Evolutionary conservation across 2,888 invertebrate genomes (phyloP).

Genomic region (Luperina nickerlii): DNA sequence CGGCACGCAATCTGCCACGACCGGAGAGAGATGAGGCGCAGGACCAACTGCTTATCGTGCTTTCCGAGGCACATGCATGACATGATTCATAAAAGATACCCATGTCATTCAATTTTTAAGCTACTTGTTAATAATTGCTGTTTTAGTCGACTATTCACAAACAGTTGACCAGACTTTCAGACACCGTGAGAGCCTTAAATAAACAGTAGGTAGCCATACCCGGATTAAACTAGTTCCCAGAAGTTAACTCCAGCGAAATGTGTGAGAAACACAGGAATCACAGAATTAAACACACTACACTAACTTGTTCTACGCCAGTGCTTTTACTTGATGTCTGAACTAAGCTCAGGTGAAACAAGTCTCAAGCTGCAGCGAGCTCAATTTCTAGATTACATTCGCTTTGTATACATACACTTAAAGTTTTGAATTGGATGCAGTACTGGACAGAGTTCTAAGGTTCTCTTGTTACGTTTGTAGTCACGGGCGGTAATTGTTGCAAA

Average conservation of each 20-base stretch:
- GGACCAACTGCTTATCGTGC: not conserved
- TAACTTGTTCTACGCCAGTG: constrained; percentile 47
- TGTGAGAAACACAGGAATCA: constrained; percentile 55
- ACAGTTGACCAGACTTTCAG: not conserved
- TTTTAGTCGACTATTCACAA: not conserved
- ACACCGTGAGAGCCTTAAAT: constrained; percentile 2
- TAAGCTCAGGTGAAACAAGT: constrained; percentile 57
- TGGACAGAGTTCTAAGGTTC: constrained; percentile 16
- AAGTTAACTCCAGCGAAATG: constrained; percentile 35
- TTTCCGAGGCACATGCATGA: not conserved
- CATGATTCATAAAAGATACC: not conserved
- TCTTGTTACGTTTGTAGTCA: constrained; percentile 11
- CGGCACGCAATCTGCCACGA: too few species aligned
- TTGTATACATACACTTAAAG: constrained; percentile 40
- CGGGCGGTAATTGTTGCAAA: constrained; percentile 10
- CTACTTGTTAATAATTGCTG: not conserved
- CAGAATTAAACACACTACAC: constrained; percentile 56
- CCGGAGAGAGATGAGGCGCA: not conserved
- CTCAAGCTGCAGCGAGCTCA: constrained; percentile 48
- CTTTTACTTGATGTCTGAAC: constrained; percentile 53
- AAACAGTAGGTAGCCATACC: constrained; percentile 11
- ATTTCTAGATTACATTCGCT: constrained; percentile 60
- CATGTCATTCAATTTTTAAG: not conserved
- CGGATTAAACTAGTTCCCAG: constrained; percentile 32
- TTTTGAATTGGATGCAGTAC: constrained; percentile 44